Conservation (phyloP, 30 jellyfish, hydroid and myxozoan species). For the Pelagia noctiluca region DNA sequence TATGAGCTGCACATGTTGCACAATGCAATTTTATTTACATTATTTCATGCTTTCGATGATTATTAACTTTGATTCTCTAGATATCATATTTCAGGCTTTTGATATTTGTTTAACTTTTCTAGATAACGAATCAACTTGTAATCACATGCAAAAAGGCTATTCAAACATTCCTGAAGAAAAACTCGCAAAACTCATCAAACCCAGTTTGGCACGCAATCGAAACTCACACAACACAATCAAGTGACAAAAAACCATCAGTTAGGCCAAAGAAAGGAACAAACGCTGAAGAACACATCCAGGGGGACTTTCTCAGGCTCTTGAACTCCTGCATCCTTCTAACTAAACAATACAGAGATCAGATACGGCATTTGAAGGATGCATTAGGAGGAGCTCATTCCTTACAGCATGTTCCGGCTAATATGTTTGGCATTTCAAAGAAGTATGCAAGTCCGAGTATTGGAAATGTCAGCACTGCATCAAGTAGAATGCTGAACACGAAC, state of each 20-base stretch:
- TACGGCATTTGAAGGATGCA: slow-evolving; percentile 72
- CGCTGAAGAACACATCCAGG: slow-evolving; percentile 4
- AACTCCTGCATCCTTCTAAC: slow-evolving; percentile 56
- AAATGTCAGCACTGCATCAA: slow-evolving; percentile 34
- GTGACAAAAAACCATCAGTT: slow-evolving; percentile 8
- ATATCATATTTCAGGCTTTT: too few species aligned
- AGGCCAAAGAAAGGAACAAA: slow-evolving; percentile 42
- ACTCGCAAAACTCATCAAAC: neutral
- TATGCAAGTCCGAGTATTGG: slow-evolving; percentile 60
- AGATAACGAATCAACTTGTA: slow-evolving; percentile 77
- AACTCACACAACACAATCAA: slow-evolving; percentile 23
- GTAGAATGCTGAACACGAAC: slow-evolving; percentile 32
- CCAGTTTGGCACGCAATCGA: slow-evolving; percentile 57
- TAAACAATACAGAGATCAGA: slow-evolving; percentile 71
- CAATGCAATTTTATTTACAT: too few species aligned
- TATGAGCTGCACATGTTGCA: too few species aligned
- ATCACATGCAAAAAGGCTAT: slow-evolving; percentile 54
- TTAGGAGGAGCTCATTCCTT: slow-evolving; percentile 77
- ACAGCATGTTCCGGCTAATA: slow-evolving; percentile 59
- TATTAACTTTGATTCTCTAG: too few species aligned
- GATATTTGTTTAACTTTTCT: neutral
- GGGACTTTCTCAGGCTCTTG: slow-evolving; percentile 41
- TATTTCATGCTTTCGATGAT: too few species aligned
- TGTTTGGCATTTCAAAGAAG: slow-evolving; percentile 41
- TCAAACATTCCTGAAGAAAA: slow-evolving; percentile 22